Evolutionary conservation across 2,888 invertebrate genomes (phyloP), one percentile per base, ranked within the genome.

Genomic region (Eupithecia inturbata): DNA sequence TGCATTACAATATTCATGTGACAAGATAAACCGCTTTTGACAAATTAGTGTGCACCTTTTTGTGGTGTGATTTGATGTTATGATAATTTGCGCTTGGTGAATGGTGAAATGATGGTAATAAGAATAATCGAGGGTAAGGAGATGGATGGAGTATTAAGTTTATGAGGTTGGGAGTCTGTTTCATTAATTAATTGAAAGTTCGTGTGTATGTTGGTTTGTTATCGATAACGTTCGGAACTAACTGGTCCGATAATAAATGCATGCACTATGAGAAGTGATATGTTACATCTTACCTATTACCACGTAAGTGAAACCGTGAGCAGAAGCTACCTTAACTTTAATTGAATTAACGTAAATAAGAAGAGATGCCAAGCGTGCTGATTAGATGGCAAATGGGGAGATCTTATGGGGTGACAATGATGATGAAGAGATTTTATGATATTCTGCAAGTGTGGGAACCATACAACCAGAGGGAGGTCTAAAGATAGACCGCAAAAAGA

Each of bases 21-120:
- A 87, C 86, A 87, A 85, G 87, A 87, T 88, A 85, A 84, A 83
- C 78, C 73, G 76, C 72, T 82, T 82, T 85, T 88, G 89, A 89
- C 87, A 88, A 88, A 89, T 87, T 85, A 84, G 80, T 72, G 72
- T 82, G 80, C 63, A 33, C 67, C 77, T 60, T 64, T 66, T 62
- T 70, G 45, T 66, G 67, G 26, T 64, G 64, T 22, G 31, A 62
- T 66, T 64, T 64, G 64, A 64, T 64, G 22, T 31, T 31, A 36
- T 71, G 36, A 66, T 60, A 72, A 64, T 19, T 68, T 63, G 45
- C 22, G 10, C 22, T 22, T 57, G 12, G 57, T 57, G 57, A 57
- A 26, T 53, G 53, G 3, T 53, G 22, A 53, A 22, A 53, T 57
- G 57, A 57, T 57, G 4, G 57, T 57, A 57, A 26, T 57, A 57